Percentiles rank a stretch among this genome's conserved stretches.
Conservation (phyloP, 2,113 vertebrate genomes). For the Gobio gobio region DNA sequence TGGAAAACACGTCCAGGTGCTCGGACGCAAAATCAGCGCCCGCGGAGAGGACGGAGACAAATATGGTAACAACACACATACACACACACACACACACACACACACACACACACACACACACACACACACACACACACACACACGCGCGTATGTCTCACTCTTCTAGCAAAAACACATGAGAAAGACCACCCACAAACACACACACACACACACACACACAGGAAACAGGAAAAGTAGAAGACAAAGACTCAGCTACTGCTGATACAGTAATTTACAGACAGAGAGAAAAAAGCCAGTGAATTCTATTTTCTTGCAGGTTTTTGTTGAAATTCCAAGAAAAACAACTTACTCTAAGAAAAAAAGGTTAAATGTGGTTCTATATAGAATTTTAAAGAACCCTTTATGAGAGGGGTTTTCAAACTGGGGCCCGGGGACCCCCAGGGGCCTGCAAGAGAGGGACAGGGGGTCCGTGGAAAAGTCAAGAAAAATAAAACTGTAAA, state of each 20-base stretch:
- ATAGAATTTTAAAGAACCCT: too few species aligned
- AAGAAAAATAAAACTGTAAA: too few species aligned
- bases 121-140: constrained; percentile 5
- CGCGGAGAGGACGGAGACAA: constrained; percentile 82
- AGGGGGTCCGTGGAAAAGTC: too few species aligned
- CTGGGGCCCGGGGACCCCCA: too few species aligned
- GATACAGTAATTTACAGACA: constrained; percentile 76
- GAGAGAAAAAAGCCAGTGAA: constrained; percentile 54
- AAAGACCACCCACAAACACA: constrained; percentile 27
- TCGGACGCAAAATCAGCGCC: constrained; percentile 78
- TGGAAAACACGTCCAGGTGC: constrained; percentile 80
- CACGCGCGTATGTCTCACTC: too few species aligned
- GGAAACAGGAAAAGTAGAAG: constrained; percentile 73
- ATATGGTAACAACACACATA: constrained; percentile 79
- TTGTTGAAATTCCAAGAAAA: background rate
- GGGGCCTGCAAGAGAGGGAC: too few species aligned
- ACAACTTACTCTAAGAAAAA: background rate
- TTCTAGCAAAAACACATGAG: background rate
- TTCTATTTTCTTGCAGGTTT: background rate
- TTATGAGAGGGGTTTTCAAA: too few species aligned
- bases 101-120: background rate
- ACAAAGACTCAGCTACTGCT: constrained; percentile 79
- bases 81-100: constrained; percentile 34
- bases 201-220: constrained; percentile 55
- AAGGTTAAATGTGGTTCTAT: too few species aligned